phyloP scores from a whole-genome alignment of 2,113 vertebrate genomes.

The Boleophthalmus pectinirostris region DNA sequence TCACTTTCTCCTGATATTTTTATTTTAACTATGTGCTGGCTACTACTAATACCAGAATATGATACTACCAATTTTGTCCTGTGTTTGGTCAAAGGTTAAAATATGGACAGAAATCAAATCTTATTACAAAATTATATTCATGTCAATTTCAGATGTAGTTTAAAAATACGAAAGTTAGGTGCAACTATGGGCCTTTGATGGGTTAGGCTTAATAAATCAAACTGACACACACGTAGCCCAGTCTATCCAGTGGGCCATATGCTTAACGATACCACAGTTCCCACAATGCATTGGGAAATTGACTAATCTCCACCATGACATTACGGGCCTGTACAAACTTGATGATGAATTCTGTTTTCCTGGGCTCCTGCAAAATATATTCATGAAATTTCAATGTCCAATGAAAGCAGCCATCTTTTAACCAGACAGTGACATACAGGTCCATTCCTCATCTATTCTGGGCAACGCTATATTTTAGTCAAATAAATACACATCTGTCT shows the following conservation, averaged over 20 bases:
- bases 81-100: too few species aligned
- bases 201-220: too few species aligned
- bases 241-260: conserved; percentile 30
- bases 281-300: conserved; percentile 68
- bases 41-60: too few species aligned
- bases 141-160: background rate
- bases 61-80: too few species aligned
- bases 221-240: too few species aligned
- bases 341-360: conserved; percentile 77
- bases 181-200: too few species aligned
- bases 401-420: conserved; percentile 80
- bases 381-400: conserved; percentile 83
- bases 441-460: conserved; percentile 74
- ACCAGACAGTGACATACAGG: conserved; percentile 70
- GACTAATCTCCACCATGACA: conserved; percentile 76
- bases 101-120: too few species aligned
- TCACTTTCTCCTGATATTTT: too few species aligned
- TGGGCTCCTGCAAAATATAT: conserved; percentile 76
- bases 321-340: conserved; percentile 73
- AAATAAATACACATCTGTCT: conserved; percentile 79
- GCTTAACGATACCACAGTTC: conserved; percentile 51
- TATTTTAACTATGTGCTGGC: too few species aligned
- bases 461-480: conserved; percentile 72
- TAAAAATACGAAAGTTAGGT: background rate
- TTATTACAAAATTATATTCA: background rate